These are phyloP conservation scores for Megalurothrips usitatus DNA, from an alignment of 2,888 invertebrate species.

Conservation along the genomic window DNA sequence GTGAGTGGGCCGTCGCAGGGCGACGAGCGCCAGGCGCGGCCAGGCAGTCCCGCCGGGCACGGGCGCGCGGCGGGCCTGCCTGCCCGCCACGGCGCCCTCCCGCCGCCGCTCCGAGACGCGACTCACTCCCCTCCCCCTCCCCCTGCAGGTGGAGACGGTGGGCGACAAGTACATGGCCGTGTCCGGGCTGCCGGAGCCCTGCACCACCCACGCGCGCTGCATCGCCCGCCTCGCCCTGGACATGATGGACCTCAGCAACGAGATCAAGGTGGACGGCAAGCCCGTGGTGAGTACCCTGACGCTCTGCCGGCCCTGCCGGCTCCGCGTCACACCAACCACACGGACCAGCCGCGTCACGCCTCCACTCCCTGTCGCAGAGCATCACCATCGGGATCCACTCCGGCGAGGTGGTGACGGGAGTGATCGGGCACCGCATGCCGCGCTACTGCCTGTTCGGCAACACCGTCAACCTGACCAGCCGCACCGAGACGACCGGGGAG, in stretches of 20 bases:
- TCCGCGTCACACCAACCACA: neutral
- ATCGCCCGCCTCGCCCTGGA: slow-evolving; percentile 86
- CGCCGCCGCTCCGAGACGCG: neutral
- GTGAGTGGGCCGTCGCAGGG: slow-evolving; percentile 49
- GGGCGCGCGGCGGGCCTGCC: neutral
- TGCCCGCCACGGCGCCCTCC: neutral
- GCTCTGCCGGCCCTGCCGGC: neutral
- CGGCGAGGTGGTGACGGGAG: slow-evolving; percentile 91
- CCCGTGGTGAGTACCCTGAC: slow-evolving; percentile 65
- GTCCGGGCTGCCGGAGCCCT: slow-evolving; percentile 88
- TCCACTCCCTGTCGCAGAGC: slow-evolving; percentile 54
- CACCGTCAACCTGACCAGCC: slow-evolving; percentile 88
- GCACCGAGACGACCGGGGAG: slow-evolving; percentile 88
- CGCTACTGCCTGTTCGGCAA: slow-evolving; percentile 90
- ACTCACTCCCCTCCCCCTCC: neutral
- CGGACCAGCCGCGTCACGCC: neutral
- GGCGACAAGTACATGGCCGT: slow-evolving; percentile 99
- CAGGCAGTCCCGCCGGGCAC: neutral
- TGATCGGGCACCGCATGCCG: slow-evolving; percentile 91
- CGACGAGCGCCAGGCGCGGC: neutral
- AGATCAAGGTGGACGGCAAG: slow-evolving; percentile 80
- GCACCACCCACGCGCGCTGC: slow-evolving; percentile 83
- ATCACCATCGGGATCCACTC: slow-evolving; percentile 93
- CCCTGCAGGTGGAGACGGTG: slow-evolving; percentile 84
- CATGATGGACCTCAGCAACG: slow-evolving; percentile 90